Evolutionary conservation across 2,797 vertebrate species (phyloP), one percentile per base, ranked within the genome.

Genomic region (Apodemus agrarius): DNA sequence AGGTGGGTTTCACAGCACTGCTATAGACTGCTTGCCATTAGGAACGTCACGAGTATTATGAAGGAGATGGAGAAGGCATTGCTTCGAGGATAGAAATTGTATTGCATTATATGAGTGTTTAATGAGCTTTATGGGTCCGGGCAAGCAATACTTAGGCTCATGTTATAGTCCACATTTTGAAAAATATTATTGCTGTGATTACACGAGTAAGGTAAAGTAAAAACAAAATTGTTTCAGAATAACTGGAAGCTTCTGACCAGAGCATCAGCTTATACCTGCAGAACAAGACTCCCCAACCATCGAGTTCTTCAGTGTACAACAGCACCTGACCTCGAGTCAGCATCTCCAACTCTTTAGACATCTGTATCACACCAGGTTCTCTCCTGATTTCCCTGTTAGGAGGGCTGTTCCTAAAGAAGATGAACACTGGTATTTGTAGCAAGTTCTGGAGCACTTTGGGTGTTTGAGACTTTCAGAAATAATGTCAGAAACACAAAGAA

Each of bases 51-150:
- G 72, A 26, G 31, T n/a, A n/a, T 79, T 90, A 59, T 2, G 24
- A 40, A 84, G 43, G 19, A 85, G 4, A 79, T 9, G 22, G 79
- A 57, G 65, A 95, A 79, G 57, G 63, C 31, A 83, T 65, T 84
- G 8, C 65, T 95, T 65, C 26, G 34, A 12, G 31, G 49, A 57
- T 87, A 80, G 84, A 95, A 96, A 95, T 90, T 65, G 21, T 3
- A 63, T 16, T 91, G 54, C 91, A 69, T 79, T 87, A 24, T 34
- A 57, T 61, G 12, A 94, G 1, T 22, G 11, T 40, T 91, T 90
- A 21, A 11, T 72, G 43, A 93, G 40, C 21, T 90, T 76, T 69
- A 31, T 57, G 52, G 9, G 69, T 7, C 3, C 24, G 31, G 67
- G n/a, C 57, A 40, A 81, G 11, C 14, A 80, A 87, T 74, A 61